These are phyloP conservation scores for Hesperia comma DNA, from an alignment of 2,888 invertebrate species.

Conservation along the genomic window DNA sequence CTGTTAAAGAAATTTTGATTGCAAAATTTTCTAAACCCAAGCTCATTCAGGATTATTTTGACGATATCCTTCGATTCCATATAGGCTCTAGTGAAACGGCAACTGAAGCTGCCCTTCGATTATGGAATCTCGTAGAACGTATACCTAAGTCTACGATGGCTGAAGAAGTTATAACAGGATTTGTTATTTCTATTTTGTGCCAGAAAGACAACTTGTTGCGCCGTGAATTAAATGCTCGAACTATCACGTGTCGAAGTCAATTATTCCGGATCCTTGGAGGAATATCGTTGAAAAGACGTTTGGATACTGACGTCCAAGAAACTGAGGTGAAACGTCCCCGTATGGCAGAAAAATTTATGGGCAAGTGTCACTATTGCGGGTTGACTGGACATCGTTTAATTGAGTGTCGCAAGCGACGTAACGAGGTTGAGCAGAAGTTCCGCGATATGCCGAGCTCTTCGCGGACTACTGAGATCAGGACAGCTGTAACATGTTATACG, in stretches of 20 bases:
- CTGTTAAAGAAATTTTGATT: too few relatives aligned
- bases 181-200: slow-evolving; percentile 28
- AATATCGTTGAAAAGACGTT: slow-evolving; percentile 37
- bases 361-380: slow-evolving; percentile 38
- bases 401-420: slow-evolving; percentile 30
- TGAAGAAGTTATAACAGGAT: slow-evolving; percentile 41
- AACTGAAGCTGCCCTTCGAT: slow-evolving; percentile 38
- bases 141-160: slow-evolving; percentile 39
- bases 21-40: too few relatives aligned
- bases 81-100: slow-evolving; percentile 40
- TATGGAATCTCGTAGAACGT: slow-evolving; percentile 31
- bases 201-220: slow-evolving; percentile 35
- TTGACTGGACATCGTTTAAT: slow-evolving; percentile 30
- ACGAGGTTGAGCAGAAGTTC: neutral
- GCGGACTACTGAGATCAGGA: neutral
- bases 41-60: slow-evolving; percentile 45
- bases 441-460: slow-evolving; percentile 2
- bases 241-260: slow-evolving; percentile 33
- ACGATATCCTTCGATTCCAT: slow-evolving; percentile 42
- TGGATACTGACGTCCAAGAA: slow-evolving; percentile 18
- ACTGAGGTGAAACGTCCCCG: slow-evolving; percentile 14
- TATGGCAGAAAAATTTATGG: slow-evolving; percentile 13
- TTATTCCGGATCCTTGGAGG: slow-evolving; percentile 40
- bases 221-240: slow-evolving; percentile 38
- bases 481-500: neutral